Evolutionary conservation across 2,888 invertebrate species (phyloP).

Genomic region (Eupelmus urozonus): DNA sequence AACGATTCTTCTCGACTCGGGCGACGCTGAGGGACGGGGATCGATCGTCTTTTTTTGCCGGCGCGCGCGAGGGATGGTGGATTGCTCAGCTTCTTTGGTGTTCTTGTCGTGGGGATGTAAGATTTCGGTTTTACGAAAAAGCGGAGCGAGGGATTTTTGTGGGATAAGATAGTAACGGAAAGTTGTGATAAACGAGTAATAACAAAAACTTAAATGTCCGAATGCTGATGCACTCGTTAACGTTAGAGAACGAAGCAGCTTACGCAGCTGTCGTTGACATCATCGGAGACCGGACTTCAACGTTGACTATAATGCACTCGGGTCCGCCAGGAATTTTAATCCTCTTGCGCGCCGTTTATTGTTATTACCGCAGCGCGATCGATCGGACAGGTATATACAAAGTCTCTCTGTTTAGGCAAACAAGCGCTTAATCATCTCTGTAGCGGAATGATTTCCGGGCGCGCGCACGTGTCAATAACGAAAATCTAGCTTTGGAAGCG

Average conservation of each 20-base stretch:
- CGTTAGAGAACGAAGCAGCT: too few species aligned
- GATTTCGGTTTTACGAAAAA: too few species aligned
- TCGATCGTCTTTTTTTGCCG: conserved; percentile 33
- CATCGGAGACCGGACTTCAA: too few species aligned
- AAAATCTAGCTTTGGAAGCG: conserved; percentile 21
- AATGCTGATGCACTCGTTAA: too few species aligned
- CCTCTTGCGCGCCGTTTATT: neutral
- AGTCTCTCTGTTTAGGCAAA: conserved; percentile 21
- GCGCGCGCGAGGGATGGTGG: too few species aligned
- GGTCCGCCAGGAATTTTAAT: conserved; percentile 24
- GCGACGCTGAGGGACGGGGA: neutral
- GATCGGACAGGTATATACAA: neutral
- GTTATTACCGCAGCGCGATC: neutral
- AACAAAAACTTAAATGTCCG: too few species aligned
- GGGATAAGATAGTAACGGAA: too few species aligned
- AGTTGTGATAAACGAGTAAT: too few species aligned
- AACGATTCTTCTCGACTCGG: conserved; percentile 32
- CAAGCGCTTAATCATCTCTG: conserved; percentile 31
- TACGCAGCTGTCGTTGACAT: too few species aligned
- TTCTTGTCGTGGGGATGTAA: too few species aligned
- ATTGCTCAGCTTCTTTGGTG: too few species aligned
- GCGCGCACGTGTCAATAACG: neutral
- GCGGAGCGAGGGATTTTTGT: too few species aligned
- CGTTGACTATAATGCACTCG: neutral
- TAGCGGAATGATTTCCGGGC: conserved; percentile 8